Base-by-base conservation (phyloP, 1,140 invertebrate genomes). In the Panagrolaimus sp. region DNA sequence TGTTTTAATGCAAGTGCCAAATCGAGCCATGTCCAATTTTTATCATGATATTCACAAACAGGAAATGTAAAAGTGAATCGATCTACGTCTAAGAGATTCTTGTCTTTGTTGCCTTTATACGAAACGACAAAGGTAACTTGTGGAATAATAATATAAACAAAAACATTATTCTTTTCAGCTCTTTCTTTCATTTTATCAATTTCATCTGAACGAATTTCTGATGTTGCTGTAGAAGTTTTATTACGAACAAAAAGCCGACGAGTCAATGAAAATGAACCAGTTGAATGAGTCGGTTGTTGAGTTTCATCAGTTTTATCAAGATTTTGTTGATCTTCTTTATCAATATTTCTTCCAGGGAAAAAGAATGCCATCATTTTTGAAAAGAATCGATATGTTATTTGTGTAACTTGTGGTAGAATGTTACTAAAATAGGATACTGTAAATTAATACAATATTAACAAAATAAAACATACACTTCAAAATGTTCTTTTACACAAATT, bases 1-100 rank as follows among this genome's bases (percentile, higher is more conserved):
- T 90, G 93, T 84, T 96, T 95, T 85, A 98, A 92, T 5, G 92
- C 92, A 79, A 97, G 86, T 38, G 96, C 85, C 63, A 99, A 86
- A 86, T 99, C 96, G 14, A 98, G 87, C 96, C 96, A 98, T 0
- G 94, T 98, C 95, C 96, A 99, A 11, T 95, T 98, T 53, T 94
- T 91, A 84, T 98, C 96, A 84, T 98, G 95, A 85, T 96, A 97
- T 83, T 98, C 95, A 61, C 97, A 85, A 0, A 93, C 95, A 0
- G 94, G 94, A 81, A 98, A 90, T 5, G 94, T 89, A 1, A 99
- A 86, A 45, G 90, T 91, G 78, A 97, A 90, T 79, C 97, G 92
- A 66, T 93, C 88, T 13, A 98, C 90, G 84, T 98, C 94, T 83
- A 92, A 91, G 48, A 98, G 87, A 85, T 98, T 98, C 85, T 98